Base-by-base conservation (phyloP, 2,113 vertebrate species). In the Desmodus rotundus region DNA sequence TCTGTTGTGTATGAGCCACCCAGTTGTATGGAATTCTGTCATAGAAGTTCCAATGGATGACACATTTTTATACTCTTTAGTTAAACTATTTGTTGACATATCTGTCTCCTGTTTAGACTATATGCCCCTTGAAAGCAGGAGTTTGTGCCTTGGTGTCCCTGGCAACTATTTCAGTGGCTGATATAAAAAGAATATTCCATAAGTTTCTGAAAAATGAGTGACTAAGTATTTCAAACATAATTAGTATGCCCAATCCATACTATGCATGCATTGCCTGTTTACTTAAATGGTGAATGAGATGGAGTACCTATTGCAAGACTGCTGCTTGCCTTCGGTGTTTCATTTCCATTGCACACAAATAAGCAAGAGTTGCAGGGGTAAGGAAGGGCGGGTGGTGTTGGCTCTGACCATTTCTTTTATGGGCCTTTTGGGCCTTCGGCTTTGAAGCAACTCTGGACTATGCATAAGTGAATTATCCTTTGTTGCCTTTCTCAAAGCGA, bases 131-230 rank as follows among this genome's bases (percentile, higher is more conserved):
- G 41, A 50, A 24, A 85, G 19, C 28, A 65, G 36, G 11, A 45
- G 26, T 54, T 74, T 38, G 33, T 89, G 74, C 54, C 93, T 92
- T 76, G 38, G 67, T 84, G 63, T 65, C 28, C 82, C 52, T 87
- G 65, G 85, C 22, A 92, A 86, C 68, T 94, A 65, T 56, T 50
- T 96, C 78, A 85, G 72, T 45, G 52, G 22, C 61, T 95, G 36
- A 91, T 12, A 74, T 56, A 77, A 84, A 58, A 72, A 67, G 92
- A 70, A 43, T 81, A 82, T 3, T 15, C 45, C 36, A 22, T 8
- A 89, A 63, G 10, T 77, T n/a, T 91, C 36, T 95, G 52, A 7
- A 26, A 73, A 56, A 76, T 20, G n/a, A 84, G 17, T 16, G 52
- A 56, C 38, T 56, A 56, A 50, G 24, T 73, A 67, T 41, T 83